phyloP scores from a whole-genome alignment of 2,888 invertebrate species.

The Pseudococcus jackbeardsleyi region DNA sequence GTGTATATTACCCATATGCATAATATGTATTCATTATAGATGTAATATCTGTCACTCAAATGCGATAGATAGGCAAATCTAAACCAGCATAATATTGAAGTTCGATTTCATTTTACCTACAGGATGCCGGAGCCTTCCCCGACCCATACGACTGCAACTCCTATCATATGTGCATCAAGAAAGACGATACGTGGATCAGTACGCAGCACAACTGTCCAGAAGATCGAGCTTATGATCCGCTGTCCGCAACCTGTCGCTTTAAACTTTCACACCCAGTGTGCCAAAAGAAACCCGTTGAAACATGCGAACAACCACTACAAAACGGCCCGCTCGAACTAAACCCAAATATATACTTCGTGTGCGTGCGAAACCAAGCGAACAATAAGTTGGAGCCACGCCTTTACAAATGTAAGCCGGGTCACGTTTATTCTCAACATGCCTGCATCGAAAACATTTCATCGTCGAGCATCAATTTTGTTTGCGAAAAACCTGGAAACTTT shows the following conservation, averaged over 20 bases:
- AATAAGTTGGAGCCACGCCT: slow-evolving; percentile 66
- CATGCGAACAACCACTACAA: slow-evolving; percentile 65
- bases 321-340: slow-evolving; percentile 66
- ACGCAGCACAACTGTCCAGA: slow-evolving; percentile 45
- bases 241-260: slow-evolving; percentile 63
- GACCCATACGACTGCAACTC: slow-evolving; percentile 66
- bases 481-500: slow-evolving; percentile 51
- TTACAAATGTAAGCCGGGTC: slow-evolving; percentile 67
- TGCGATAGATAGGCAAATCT: no score
- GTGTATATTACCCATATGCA: no score
- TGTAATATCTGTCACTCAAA: no score
- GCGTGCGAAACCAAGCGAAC: slow-evolving; percentile 61
- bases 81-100: no score
- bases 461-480: background rate
- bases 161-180: slow-evolving; percentile 59
- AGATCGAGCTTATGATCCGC: slow-evolving; percentile 58
- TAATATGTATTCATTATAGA: no score
- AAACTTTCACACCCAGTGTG: slow-evolving; percentile 65
- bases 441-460: background rate
- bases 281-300: slow-evolving; percentile 66
- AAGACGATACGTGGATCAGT: background rate
- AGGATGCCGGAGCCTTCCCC: slow-evolving; percentile 63
- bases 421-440: slow-evolving; percentile 10
- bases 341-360: slow-evolving; percentile 67
- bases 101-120: background rate